A percentile compares a stretch with the other conserved stretches of the same genome.
Evolutionary conservation across 2,113 vertebrate genomes (phyloP).

Genomic region (Acrocephalus arundinaceus): DNA sequence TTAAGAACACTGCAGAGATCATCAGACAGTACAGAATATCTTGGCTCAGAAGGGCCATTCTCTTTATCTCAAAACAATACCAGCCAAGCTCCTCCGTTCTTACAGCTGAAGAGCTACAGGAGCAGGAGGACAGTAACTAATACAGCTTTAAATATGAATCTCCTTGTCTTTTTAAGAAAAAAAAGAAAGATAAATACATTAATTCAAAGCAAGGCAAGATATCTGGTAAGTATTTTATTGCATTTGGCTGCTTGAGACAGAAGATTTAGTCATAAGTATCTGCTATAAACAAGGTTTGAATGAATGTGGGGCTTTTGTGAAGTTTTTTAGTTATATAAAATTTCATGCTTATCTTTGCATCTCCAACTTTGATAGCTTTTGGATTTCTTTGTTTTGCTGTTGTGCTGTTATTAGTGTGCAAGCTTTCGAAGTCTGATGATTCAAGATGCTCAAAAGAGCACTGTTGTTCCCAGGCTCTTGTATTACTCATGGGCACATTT

Average conservation of each 20-base stretch:
- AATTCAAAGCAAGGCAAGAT: constrained; percentile 20
- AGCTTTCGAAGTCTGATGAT: constrained; percentile 64
- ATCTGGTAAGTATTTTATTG: constrained; percentile 67
- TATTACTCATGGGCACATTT: not conserved
- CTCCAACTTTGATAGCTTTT: not conserved
- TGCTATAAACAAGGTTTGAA: not conserved
- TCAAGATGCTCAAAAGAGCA: constrained; percentile 45
- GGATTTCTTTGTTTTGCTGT: constrained; percentile 50
- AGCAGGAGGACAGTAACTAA: constrained; percentile 1
- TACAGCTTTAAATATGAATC: constrained; percentile 12
- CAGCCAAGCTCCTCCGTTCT: constrained; percentile 39
- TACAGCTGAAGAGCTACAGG: constrained; percentile 16
- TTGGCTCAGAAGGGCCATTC: constrained; percentile 50
- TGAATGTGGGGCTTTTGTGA: not conserved
- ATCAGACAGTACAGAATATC: constrained; percentile 61
- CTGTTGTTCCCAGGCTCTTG: constrained; percentile 18
- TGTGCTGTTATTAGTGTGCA: constrained; percentile 52
- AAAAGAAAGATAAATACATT: not conserved
- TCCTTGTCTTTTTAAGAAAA: not conserved
- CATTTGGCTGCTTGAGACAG: not conserved
- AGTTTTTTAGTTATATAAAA: not conserved
- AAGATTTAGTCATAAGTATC: not conserved
- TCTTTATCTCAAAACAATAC: constrained; percentile 50
- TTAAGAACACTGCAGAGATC: constrained; percentile 56
- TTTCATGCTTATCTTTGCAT: not conserved